Conservation (phyloP, 2,888 invertebrate species). For the Anticlea derivata region DNA sequence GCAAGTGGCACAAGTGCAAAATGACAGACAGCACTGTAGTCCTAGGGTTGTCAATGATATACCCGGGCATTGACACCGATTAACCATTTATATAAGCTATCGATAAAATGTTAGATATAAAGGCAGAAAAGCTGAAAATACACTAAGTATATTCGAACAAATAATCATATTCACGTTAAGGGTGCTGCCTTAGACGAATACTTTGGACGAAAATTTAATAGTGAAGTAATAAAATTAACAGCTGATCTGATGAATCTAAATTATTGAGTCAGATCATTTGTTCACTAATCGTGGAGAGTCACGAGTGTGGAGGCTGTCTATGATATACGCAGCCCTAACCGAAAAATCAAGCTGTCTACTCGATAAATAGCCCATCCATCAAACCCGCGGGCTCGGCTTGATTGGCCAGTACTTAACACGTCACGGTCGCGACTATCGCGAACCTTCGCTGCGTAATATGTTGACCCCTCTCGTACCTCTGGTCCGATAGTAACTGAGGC, state of each 20-base stretch:
- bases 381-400: constrained; percentile 46
- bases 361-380: constrained; percentile 46
- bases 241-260: too few species aligned
- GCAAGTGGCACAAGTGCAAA: constrained; percentile 25
- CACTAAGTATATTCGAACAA: too few species aligned
- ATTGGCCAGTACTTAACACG: constrained; percentile 5
- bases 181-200: too few species aligned
- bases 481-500: not conserved
- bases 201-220: too few species aligned
- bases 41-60: constrained; percentile 7
- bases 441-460: constrained; percentile 6
- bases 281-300: too few species aligned
- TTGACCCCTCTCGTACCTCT: not conserved
- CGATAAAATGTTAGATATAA: too few species aligned
- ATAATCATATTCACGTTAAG: too few species aligned
- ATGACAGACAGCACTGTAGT: constrained; percentile 13
- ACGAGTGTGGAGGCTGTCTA: too few species aligned
- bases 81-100: too few species aligned
- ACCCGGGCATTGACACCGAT: constrained; percentile 8
- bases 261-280: too few species aligned
- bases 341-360: constrained; percentile 7
- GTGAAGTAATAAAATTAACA: too few species aligned
- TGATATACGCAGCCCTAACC: constrained; percentile 30
- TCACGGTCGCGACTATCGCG: not conserved
- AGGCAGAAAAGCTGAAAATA: too few species aligned